Conservation (phyloP, 2,113 vertebrate genomes). For the Laterallus jamaicensis region DNA sequence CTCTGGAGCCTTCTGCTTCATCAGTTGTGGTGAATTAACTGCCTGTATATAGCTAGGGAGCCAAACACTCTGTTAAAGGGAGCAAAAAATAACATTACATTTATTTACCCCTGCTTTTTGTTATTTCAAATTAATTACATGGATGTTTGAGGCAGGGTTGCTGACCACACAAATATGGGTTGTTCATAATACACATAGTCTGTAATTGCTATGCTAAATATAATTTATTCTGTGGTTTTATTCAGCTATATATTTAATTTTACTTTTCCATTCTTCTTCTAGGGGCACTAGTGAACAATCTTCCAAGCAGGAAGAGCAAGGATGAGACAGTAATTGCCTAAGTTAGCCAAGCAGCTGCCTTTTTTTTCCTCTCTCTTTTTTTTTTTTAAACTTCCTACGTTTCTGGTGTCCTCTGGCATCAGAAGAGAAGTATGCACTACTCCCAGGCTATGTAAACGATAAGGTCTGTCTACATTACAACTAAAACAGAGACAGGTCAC, state of each 20-base stretch:
- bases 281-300: conserved; percentile 7
- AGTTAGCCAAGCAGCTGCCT: not conserved
- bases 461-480: not conserved
- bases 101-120: conserved; percentile 6
- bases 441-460: conserved; percentile 16
- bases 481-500: conserved; percentile 6
- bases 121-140: conserved; percentile 58
- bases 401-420: conserved; percentile 51
- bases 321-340: conserved; percentile 39
- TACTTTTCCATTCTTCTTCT: conserved; percentile 25
- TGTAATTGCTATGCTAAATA: conserved; percentile 38
- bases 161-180: conserved; percentile 21
- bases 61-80: not conserved
- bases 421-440: conserved; percentile 27
- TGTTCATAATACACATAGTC: not conserved
- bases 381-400: not conserved
- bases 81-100: not conserved
- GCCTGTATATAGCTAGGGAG: not conserved
- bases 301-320: conserved; percentile 22
- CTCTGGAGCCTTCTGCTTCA: not conserved
- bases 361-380: not conserved
- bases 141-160: not conserved
- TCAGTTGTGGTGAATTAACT: not conserved
- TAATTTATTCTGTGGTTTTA: conserved; percentile 56
- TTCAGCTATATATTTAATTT: conserved; percentile 27